These are phyloP conservation scores for Tolypeutes matacus DNA, from an alignment of 2,797 vertebrate species.

Conservation along the genomic window DNA sequence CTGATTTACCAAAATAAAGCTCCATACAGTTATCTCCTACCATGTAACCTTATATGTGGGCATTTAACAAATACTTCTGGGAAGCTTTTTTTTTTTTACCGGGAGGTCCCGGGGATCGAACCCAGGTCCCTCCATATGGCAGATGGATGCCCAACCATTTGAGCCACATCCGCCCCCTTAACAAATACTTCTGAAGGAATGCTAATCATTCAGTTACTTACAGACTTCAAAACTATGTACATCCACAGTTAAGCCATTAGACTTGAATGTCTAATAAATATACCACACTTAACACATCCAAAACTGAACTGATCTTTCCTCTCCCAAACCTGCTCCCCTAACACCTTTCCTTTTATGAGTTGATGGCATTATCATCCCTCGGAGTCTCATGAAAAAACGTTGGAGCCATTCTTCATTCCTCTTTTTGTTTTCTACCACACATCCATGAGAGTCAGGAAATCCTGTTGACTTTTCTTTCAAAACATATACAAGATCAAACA, in stretches of 20 bases:
- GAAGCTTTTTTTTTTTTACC: too few relatives aligned
- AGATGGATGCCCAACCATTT: too few relatives aligned
- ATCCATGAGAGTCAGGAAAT: background rate
- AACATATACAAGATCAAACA: background rate
- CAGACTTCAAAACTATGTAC: slow-evolving; percentile 5
- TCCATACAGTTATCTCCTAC: background rate
- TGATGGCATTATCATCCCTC: background rate
- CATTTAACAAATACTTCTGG: background rate
- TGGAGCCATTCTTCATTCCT: background rate
- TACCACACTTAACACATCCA: background rate
- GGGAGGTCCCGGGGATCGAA: too few relatives aligned
- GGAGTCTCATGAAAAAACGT: slow-evolving; percentile 10
- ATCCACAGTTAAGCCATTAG: background rate
- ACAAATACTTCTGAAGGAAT: background rate
- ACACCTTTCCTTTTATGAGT: background rate
- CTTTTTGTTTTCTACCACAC: background rate
- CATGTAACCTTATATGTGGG: background rate
- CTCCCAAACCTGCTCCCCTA: background rate
- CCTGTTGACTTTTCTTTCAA: background rate
- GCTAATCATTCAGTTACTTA: background rate
- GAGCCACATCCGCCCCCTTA: too few relatives aligned
- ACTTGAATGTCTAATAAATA: background rate
- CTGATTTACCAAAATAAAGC: slow-evolving; percentile 22
- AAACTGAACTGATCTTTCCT: background rate
- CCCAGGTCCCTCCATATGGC: too few relatives aligned